Conservation (phyloP, 1,140 invertebrate species). For the Archivesica marissinica region DNA sequence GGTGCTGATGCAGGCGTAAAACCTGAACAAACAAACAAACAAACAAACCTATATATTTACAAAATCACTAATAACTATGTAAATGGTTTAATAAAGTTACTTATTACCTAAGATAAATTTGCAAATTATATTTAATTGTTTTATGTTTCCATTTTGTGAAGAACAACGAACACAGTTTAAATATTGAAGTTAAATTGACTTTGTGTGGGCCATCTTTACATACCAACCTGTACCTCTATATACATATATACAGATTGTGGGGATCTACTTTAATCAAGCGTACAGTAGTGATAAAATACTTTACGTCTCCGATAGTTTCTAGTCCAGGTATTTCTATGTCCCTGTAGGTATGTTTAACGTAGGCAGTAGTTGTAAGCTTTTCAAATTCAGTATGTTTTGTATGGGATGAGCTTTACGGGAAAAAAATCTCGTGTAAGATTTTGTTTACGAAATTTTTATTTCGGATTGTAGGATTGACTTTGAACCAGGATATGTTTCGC, state of each 20-base stretch:
- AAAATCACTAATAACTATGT: too few species aligned
- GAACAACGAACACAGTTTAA: too few species aligned
- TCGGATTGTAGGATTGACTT: conserved; percentile 4
- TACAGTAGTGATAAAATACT: conserved; percentile 17
- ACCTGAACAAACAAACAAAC: too few species aligned
- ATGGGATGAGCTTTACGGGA: conserved; percentile 1
- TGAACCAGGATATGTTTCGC: conserved; percentile 28
- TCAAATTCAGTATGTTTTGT: conserved; percentile 1
- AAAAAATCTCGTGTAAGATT: not conserved
- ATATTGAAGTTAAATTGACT: too few species aligned
- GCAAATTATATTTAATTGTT: too few species aligned
- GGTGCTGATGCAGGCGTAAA: too few species aligned
- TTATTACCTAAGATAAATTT: too few species aligned
- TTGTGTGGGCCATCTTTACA: not conserved
- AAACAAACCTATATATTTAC: too few species aligned
- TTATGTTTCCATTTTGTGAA: too few species aligned
- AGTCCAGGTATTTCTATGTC: conserved; percentile 12
- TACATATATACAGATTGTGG: not conserved
- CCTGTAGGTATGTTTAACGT: conserved; percentile 7
- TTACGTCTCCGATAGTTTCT: conserved; percentile 24
- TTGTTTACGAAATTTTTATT: not conserved
- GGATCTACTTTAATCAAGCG: not conserved
- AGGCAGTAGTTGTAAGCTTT: not conserved
- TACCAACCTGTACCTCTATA: not conserved
- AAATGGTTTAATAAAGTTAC: too few species aligned